Evolutionary conservation across 2,888 invertebrate genomes (phyloP), one percentile per base, ranked within the genome.

Genomic region (Tipula vernalis): DNA sequence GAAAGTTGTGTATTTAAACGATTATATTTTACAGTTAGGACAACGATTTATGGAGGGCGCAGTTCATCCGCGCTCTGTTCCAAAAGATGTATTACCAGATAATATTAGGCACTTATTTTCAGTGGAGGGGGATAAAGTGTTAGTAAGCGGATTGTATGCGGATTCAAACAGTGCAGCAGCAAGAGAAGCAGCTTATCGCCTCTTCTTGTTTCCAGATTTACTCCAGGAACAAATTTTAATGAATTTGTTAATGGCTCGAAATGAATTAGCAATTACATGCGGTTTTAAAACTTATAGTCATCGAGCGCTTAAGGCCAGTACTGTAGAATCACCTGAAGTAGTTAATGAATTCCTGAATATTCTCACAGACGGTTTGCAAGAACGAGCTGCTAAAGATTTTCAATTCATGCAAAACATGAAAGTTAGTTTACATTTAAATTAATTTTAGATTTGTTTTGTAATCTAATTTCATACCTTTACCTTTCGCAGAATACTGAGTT

Each of bases 241-340:
- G 36, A 93, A 95, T 89, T 92, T 99, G 85, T 92, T 99, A 10
- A 92, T 93, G 18, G 94, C 95, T 0, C 92, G 99, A 15, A 93
- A 96, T 89, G 93, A 96, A 87, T 93, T 99, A 89, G 99, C 99
- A 0, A 92, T 94, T 87, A 93, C 96, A 12, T 99, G 98, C 90
- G 99, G 98, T 2, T 99, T 98, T 91, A 92, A 94, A 15, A 95
- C 97, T 0, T 99, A 96, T 89, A 96, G 97, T 0, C 96, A 99
- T 90, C 93, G 98, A 89, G 98, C 98, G 0, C 94, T 98, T 87
- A 95, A 95, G 89, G 96, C 97, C 6, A 97, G 98, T 89, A 95
- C 98, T 84, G 96, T 96, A 89, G 96, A 97, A 90, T 94, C 94
- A 0, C 96, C 98, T 0, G 93, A 94, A 86, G 95, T 95, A 89